Conservation (phyloP, 2,888 invertebrate species). For the Coelinius sp. region DNA sequence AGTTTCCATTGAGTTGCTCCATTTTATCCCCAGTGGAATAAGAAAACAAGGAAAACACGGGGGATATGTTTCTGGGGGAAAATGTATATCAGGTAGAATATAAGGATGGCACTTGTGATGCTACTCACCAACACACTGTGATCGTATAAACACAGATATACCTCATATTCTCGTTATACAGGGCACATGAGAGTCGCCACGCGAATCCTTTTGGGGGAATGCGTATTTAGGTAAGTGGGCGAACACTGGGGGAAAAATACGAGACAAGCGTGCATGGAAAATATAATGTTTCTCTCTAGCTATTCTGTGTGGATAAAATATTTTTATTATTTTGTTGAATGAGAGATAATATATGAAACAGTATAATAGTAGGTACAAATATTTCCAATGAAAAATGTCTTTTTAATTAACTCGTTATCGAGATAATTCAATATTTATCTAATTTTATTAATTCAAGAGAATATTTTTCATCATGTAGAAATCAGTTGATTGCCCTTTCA, state of each 20-base stretch:
- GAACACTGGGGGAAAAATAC: constrained; percentile 12
- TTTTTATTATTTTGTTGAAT: constrained; percentile 3
- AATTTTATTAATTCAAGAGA: not conserved
- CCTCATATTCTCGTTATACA: not conserved
- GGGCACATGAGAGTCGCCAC: not conserved
- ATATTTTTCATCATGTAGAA: not conserved
- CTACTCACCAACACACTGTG: not conserved
- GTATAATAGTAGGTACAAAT: not conserved
- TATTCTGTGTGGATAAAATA: not conserved
- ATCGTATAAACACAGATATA: not conserved
- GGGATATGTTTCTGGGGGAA: not conserved
- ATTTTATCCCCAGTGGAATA: not conserved
- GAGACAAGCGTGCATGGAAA: not conserved
- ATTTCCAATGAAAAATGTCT: not conserved
- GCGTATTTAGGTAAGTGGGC: constrained; percentile 24
- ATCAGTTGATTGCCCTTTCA: not conserved
- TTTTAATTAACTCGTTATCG: too few relatives aligned
- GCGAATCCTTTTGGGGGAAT: constrained; percentile 14
- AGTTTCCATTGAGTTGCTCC: not conserved
- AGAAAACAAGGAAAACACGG: constrained; percentile 29
- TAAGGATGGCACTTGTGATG: constrained; percentile 35
- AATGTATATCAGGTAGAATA: constrained; percentile 10
- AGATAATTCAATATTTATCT: not conserved
- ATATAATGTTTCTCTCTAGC: not conserved
- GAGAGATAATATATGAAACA: not conserved